Percentiles rank a stretch among this genome's conserved stretches.
Evolutionary conservation across 2,113 vertebrate species (phyloP).

Genomic region (Acrocephalus arundinaceus): DNA sequence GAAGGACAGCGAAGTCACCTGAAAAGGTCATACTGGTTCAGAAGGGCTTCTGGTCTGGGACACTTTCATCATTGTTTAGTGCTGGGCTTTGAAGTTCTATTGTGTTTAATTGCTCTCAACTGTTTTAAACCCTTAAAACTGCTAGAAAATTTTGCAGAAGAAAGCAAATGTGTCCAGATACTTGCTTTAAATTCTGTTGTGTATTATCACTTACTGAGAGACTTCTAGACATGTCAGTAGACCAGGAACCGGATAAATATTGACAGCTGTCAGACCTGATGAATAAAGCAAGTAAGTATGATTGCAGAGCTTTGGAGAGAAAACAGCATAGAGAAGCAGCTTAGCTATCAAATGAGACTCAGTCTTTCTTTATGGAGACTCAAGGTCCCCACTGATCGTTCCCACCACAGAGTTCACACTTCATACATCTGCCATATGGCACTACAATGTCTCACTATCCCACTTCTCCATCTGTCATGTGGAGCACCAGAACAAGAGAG

Average conservation of each 20-base stretch:
- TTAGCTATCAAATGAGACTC: not conserved
- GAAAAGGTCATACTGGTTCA: not conserved
- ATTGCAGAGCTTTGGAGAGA: not conserved
- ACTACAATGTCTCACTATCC: not conserved
- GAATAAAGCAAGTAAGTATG: slow-evolving; percentile 38
- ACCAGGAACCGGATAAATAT: slow-evolving; percentile 88
- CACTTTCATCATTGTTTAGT: not conserved
- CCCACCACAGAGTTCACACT: not conserved
- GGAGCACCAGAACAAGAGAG: not conserved
- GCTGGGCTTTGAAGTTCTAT: not conserved
- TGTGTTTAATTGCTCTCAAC: not conserved
- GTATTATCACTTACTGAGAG: slow-evolving; percentile 83
- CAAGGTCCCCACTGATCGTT: not conserved
- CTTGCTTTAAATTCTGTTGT: not conserved
- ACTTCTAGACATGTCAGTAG: slow-evolving; percentile 88
- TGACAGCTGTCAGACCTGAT: slow-evolving; percentile 86
- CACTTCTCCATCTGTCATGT: not conserved
- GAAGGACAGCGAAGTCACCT: not conserved
- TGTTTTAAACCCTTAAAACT: not conserved
- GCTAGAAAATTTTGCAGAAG: not conserved
- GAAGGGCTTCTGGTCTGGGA: not conserved
- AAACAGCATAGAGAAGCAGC: not conserved
- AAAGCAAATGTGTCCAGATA: not conserved
- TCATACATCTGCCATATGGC: not conserved
- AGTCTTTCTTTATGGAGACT: not conserved